Evolutionary conservation across 2,113 vertebrate genomes (phyloP).

Genomic region (Carassius gibelio): DNA sequence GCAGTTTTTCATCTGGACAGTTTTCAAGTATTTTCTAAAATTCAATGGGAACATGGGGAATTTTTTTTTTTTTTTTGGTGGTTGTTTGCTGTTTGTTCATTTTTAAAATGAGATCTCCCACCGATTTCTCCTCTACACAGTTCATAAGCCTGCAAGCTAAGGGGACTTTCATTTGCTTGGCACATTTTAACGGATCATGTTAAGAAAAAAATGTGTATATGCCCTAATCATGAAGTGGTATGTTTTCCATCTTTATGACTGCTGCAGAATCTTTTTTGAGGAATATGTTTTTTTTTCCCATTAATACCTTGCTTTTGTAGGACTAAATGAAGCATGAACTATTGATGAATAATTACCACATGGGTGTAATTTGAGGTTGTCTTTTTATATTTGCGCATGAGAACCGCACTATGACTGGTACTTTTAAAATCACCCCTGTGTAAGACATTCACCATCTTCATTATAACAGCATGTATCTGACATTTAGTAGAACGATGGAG

Average conservation of each 20-base stretch:
- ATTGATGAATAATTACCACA: background rate
- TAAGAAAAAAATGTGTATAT: background rate
- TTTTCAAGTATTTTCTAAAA: conserved; percentile 30
- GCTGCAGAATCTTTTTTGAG: background rate
- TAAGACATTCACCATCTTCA: conserved; percentile 57
- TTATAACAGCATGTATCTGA: conserved; percentile 73
- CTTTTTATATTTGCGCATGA: conserved; percentile 62
- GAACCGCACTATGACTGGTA: conserved; percentile 29
- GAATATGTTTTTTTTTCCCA: background rate
- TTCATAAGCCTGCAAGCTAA: background rate
- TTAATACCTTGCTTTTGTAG: background rate
- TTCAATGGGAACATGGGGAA: background rate
- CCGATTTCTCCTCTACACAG: background rate
- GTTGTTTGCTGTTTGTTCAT: background rate
- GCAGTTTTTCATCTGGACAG: conserved; percentile 32
- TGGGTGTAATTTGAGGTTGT: background rate
- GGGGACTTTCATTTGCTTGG: background rate
- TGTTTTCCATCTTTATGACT: background rate
- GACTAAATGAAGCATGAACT: conserved; percentile 2
- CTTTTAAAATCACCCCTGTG: conserved; percentile 39
- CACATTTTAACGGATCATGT: background rate
- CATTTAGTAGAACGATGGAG: conserved; percentile 42
- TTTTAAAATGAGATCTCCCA: background rate
- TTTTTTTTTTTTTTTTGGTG: background rate
- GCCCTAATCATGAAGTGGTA: background rate